phyloP scores from a whole-genome alignment of 2,888 invertebrate species.

The Sarcophaga subvicina region DNA sequence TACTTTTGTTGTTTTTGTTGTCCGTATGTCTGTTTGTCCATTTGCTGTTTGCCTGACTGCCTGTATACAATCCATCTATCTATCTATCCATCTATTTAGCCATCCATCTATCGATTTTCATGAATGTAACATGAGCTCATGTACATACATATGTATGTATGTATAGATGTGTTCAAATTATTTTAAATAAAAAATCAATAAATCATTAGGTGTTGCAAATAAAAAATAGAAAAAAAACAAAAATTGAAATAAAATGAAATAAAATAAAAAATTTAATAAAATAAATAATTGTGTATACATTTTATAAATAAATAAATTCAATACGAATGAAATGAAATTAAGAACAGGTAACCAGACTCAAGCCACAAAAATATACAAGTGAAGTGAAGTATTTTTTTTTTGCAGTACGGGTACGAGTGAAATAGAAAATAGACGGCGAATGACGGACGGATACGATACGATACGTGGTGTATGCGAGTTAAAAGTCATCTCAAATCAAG shows the following conservation, averaged over 20 bases:
- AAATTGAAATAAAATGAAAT: slow-evolving; percentile 20
- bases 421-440: not conserved
- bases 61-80: slow-evolving; percentile 14
- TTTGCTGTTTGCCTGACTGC: not conserved
- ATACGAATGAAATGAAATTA: not conserved
- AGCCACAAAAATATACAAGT: not conserved
- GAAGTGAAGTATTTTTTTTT: not conserved
- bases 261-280: slow-evolving; percentile 35
- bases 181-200: slow-evolving; percentile 65
- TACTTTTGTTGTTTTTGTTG: not conserved
- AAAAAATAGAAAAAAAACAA: slow-evolving; percentile 45
- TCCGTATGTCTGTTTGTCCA: slow-evolving; percentile 10
- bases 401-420: not conserved
- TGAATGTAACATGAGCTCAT: slow-evolving; percentile 33
- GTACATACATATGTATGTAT: slow-evolving; percentile 24
- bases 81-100: slow-evolving; percentile 18
- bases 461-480: not conserved
- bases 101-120: slow-evolving; percentile 37
- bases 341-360: not conserved
- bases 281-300: not conserved
- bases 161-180: slow-evolving; percentile 41
- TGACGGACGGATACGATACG: not conserved
- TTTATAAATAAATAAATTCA: slow-evolving; percentile 3
- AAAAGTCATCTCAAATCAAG: slow-evolving; percentile 46
- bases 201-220: slow-evolving; percentile 65